These are phyloP conservation scores for Gymnobelideus leadbeateri DNA, from an alignment of 2,113 vertebrate genomes.

Conservation along the genomic window DNA sequence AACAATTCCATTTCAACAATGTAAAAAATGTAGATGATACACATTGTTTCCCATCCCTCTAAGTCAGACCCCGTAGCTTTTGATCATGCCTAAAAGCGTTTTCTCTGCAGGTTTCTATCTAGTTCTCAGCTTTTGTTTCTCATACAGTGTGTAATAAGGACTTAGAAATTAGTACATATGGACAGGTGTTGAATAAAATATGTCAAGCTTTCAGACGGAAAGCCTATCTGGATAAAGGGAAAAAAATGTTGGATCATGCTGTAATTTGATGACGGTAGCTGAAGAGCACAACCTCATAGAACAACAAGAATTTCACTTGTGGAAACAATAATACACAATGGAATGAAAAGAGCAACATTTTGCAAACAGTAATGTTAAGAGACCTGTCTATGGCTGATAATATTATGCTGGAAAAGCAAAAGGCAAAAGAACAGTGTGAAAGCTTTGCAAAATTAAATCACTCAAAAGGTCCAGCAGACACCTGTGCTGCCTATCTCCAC, in stretches of 20 bases:
- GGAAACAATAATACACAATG: neutral
- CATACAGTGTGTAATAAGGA: rapidly evolving
- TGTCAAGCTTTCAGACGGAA: rapidly evolving
- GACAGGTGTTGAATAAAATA: rapidly evolving
- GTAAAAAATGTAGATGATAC: neutral
- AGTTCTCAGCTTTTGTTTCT: neutral
- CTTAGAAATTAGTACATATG: neutral
- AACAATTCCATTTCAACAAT: neutral
- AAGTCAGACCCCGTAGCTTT: neutral
- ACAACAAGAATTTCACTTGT: neutral
- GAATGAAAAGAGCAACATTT: constrained; percentile 46
- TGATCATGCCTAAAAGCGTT: neutral
- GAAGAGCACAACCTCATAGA: constrained; percentile 2
- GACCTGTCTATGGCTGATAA: constrained; percentile 65
- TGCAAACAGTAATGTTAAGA: constrained; percentile 33
- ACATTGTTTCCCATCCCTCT: neutral
- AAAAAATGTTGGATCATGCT: neutral
- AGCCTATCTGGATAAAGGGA: rapidly evolving
- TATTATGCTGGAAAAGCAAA: constrained; percentile 71
- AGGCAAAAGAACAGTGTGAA: constrained; percentile 67
- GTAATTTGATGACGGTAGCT: rapidly evolving
- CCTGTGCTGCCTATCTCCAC: constrained; percentile 38
- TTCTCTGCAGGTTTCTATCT: neutral
- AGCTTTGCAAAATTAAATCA: constrained; percentile 30
- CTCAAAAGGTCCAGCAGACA: constrained; percentile 28